These are phyloP conservation scores for Periplaneta americana DNA, from an alignment of 1,140 invertebrate species.

Conservation along the genomic window DNA sequence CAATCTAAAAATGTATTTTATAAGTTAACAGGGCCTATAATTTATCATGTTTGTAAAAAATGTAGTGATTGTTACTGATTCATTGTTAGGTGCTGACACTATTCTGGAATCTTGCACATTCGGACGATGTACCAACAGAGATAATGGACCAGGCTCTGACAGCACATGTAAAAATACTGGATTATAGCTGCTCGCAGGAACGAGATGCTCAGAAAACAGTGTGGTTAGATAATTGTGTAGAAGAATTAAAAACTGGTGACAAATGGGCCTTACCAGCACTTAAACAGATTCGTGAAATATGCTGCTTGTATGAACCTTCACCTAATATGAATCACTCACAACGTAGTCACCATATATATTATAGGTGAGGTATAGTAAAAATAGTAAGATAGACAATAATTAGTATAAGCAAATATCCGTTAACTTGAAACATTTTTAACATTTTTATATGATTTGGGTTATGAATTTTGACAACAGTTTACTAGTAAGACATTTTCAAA, in stretches of 20 bases:
- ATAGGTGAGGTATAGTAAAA: constrained; percentile 43
- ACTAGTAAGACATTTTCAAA: too few relatives aligned
- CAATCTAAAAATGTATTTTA: too few relatives aligned
- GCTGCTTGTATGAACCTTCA: constrained; percentile 84
- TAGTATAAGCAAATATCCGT: not conserved
- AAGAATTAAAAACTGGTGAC: constrained; percentile 84
- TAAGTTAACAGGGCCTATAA: too few relatives aligned
- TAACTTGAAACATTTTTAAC: not conserved
- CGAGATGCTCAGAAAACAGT: constrained; percentile 92
- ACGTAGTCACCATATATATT: constrained; percentile 56
- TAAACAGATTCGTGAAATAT: constrained; percentile 95
- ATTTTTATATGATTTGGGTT: not conserved
- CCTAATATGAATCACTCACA: constrained; percentile 60
- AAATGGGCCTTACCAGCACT: constrained; percentile 91
- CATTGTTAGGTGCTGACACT: constrained; percentile 76
- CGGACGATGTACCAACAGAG: constrained; percentile 92
- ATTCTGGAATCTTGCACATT: constrained; percentile 96
- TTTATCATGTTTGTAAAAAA: too few relatives aligned
- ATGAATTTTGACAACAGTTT: too few relatives aligned
- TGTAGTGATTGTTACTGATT: constrained; percentile 21
- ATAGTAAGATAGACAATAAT: not conserved
- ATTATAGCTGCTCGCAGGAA: constrained; percentile 94
- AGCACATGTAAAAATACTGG: constrained; percentile 95
- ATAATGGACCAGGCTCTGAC: constrained; percentile 95
- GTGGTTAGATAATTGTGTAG: constrained; percentile 94